Evolutionary conservation across 2,113 vertebrate genomes (phyloP).

Genomic region (Pelecanoides urinatrix): DNA sequence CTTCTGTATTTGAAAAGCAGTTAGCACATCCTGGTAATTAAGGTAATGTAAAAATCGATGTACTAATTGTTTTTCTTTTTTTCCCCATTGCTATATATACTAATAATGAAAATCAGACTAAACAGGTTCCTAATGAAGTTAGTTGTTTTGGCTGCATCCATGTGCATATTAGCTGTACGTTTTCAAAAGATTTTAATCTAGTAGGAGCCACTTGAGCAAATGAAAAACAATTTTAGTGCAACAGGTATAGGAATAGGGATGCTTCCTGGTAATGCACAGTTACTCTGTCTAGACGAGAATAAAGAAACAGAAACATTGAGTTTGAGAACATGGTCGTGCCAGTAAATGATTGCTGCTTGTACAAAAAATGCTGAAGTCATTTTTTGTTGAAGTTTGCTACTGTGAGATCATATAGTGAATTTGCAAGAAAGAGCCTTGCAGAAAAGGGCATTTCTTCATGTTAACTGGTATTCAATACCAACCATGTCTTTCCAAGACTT

Average conservation of each 20-base stretch:
- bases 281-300: background rate
- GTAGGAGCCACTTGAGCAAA: background rate
- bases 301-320: background rate
- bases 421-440: background rate
- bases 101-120: conserved; percentile 31
- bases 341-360: background rate
- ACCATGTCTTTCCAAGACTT: background rate
- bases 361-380: background rate
- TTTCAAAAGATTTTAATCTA: background rate
- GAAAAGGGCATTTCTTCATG: background rate
- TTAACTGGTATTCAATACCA: background rate
- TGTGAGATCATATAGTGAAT: background rate
- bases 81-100: background rate
- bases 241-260: background rate
- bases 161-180: background rate
- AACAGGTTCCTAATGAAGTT: conserved; percentile 3
- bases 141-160: background rate
- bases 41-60: background rate
- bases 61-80: background rate
- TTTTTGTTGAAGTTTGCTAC: background rate
- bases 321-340: accelerated
- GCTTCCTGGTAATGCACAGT: background rate
- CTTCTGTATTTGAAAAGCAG: background rate
- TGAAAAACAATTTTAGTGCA: conserved; percentile 8
- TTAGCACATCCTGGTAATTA: background rate